These are phyloP conservation scores for Watsonalla cultraria DNA, from an alignment of 2,888 invertebrate species.

Conservation along the genomic window DNA sequence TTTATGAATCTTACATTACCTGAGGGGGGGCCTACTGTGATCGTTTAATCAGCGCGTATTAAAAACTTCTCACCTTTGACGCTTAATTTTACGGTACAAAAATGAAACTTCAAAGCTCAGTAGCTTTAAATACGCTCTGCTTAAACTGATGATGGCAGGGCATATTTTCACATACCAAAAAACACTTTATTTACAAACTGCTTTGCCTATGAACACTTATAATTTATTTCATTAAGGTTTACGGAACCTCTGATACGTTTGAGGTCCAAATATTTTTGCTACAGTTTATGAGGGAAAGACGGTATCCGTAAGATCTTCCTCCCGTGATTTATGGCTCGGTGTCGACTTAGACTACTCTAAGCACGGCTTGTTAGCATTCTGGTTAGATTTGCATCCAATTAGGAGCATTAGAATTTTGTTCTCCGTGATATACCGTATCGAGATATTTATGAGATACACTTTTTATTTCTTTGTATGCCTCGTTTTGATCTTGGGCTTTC, in stretches of 20 bases:
- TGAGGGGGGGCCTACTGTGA: too few relatives aligned
- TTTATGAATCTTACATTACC: too few relatives aligned
- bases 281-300: conserved; percentile 45
- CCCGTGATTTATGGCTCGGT: conserved; percentile 59
- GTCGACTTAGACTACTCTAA: conserved; percentile 41
- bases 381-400: conserved; percentile 69
- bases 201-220: too few relatives aligned
- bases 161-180: too few relatives aligned
- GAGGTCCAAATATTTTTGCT: conserved; percentile 14
- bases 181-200: too few relatives aligned
- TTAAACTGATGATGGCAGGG: too few relatives aligned
- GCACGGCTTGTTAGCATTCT: conserved; percentile 68
- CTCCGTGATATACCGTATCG: conserved; percentile 49
- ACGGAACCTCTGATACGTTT: not conserved
- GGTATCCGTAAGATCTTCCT: conserved; percentile 59
- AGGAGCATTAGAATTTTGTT: conserved; percentile 48
- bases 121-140: too few relatives aligned
- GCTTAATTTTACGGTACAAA: too few relatives aligned
- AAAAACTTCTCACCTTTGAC: too few relatives aligned
- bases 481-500: not conserved
- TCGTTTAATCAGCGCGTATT: too few relatives aligned
- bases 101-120: too few relatives aligned
- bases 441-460: conserved; percentile 18
- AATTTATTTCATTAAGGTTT: not conserved
- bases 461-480: conserved; percentile 8